A percentile compares a stretch with the other conserved stretches of the same genome.
Conservation (phyloP, 2,797 vertebrate genomes). For the Schizopygopsis malacanthus region DNA sequence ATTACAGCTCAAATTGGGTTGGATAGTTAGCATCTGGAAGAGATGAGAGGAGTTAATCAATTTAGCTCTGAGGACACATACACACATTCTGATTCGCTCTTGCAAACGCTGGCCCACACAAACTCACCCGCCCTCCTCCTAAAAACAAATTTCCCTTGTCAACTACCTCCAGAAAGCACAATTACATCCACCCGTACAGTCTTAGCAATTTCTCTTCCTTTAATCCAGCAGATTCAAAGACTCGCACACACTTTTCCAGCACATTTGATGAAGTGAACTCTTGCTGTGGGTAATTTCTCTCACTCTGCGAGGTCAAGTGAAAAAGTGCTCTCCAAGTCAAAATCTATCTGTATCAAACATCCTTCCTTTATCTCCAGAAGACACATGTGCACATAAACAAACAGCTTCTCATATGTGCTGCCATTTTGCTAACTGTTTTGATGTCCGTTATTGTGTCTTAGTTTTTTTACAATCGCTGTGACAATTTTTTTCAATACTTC, state of each 20-base stretch:
- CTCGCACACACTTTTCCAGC: slow-evolving; percentile 14
- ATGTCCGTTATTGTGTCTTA: neutral
- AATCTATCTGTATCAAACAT: slow-evolving; percentile 78
- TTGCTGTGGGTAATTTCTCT: slow-evolving; percentile 74
- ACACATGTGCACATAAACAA: slow-evolving; percentile 26
- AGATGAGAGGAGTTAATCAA: slow-evolving; percentile 58
- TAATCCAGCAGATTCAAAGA: slow-evolving; percentile 30
- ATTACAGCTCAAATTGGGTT: slow-evolving; percentile 52
- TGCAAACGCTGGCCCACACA: neutral
- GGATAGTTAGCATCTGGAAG: slow-evolving; percentile 57
- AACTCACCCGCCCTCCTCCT: neutral
- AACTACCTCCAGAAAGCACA: slow-evolving; percentile 40
- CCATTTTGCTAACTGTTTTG: neutral
- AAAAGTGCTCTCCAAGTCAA: slow-evolving; percentile 67
- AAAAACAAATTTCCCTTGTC: slow-evolving; percentile 36
- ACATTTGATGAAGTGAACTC: slow-evolving; percentile 73
- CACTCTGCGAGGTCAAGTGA: slow-evolving; percentile 79
- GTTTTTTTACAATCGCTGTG: too few relatives aligned
- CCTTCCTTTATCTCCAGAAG: slow-evolving; percentile 28
- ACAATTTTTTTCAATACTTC: too few relatives aligned
- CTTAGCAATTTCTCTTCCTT: slow-evolving; percentile 5
- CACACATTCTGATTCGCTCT: neutral
- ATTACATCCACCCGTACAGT: slow-evolving; percentile 33
- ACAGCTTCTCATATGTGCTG: neutral
- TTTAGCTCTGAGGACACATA: slow-evolving; percentile 30